A percentile compares a stretch with the other conserved stretches of the same genome.
These are phyloP conservation scores for Apis dorsata DNA, from an alignment of 1,140 invertebrate species.

Conservation along the genomic window DNA sequence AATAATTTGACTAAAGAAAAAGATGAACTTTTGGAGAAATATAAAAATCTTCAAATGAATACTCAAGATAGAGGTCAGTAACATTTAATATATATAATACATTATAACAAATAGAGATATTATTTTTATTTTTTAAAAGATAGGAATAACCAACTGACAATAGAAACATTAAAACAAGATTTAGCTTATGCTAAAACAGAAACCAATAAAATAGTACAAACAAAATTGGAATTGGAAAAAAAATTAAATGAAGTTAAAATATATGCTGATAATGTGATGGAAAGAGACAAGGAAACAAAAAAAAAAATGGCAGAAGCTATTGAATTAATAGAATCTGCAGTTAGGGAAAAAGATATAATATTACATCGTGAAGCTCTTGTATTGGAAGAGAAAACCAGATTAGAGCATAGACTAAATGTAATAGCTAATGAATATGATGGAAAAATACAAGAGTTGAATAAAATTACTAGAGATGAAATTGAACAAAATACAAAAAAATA, in stretches of 20 bases:
- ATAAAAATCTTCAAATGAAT: conserved; percentile 60
- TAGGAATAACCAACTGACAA: conserved; percentile 58
- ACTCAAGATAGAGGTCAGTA: conserved; percentile 58
- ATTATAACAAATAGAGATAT: not conserved
- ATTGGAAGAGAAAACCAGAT: conserved; percentile 66
- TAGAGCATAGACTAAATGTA: conserved; percentile 64
- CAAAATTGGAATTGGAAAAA: conserved; percentile 67
- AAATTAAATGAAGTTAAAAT: conserved; percentile 67
- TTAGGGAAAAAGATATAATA: conserved; percentile 78
- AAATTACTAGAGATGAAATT: conserved; percentile 66
- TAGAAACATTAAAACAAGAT: conserved; percentile 67
- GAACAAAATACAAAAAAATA: conserved; percentile 71
- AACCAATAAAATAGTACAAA: conserved; percentile 57
- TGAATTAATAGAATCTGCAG: conserved; percentile 78
- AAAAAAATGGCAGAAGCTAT: conserved; percentile 79
- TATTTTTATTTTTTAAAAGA: conserved; percentile 66
- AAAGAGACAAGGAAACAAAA: conserved; percentile 72
- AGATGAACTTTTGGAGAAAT: conserved; percentile 60
- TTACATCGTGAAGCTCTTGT: conserved; percentile 79
- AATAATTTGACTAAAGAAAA: conserved; percentile 69
- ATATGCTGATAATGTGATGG: conserved; percentile 54
- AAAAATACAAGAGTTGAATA: conserved; percentile 66
- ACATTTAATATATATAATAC: conserved; percentile 19
- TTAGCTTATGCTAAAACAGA: conserved; percentile 65
- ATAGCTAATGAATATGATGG: conserved; percentile 68